Evolutionary conservation across 2,113 vertebrate species (phyloP).

Genomic region (Dromaius novaehollandiae): DNA sequence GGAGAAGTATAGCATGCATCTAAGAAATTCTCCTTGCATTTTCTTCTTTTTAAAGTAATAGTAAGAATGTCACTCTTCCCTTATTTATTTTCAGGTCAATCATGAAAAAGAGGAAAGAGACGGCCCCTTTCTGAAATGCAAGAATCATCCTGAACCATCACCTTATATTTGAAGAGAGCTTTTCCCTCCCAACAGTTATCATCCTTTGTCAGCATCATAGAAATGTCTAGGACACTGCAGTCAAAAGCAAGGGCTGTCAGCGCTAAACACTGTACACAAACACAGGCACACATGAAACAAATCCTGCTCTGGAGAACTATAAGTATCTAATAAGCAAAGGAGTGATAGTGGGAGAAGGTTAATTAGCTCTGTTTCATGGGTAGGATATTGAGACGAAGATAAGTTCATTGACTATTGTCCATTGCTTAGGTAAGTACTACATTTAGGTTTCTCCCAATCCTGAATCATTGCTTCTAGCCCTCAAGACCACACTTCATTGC

Average conservation of each 20-base stretch:
- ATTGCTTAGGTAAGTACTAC: not conserved
- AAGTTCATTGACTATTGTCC: not conserved
- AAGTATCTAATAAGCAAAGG: not conserved
- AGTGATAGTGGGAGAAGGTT: not conserved
- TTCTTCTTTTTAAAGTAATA: not conserved
- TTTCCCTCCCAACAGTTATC: slow-evolving; percentile 8
- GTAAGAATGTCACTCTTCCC: slow-evolving; percentile 29
- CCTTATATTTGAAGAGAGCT: not conserved
- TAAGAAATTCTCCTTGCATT: not conserved
- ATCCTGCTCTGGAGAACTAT: not conserved
- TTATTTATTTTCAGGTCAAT: slow-evolving; percentile 60
- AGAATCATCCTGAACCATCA: slow-evolving; percentile 3
- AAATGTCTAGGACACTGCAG: not conserved
- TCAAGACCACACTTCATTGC: not conserved
- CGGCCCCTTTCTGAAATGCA: slow-evolving; percentile 1
- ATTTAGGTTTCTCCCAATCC: not conserved
- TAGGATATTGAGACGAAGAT: not conserved
- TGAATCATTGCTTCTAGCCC: not conserved
- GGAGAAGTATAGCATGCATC: not conserved
- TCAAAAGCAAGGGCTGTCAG: not conserved
- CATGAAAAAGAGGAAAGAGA: slow-evolving; percentile 17
- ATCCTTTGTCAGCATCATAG: slow-evolving; percentile 18
- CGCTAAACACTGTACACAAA: not conserved
- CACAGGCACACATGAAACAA: not conserved
- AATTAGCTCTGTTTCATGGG: not conserved